Evolutionary conservation across 2,888 invertebrate species (phyloP).

Genomic region (Cosmia pyralina): DNA sequence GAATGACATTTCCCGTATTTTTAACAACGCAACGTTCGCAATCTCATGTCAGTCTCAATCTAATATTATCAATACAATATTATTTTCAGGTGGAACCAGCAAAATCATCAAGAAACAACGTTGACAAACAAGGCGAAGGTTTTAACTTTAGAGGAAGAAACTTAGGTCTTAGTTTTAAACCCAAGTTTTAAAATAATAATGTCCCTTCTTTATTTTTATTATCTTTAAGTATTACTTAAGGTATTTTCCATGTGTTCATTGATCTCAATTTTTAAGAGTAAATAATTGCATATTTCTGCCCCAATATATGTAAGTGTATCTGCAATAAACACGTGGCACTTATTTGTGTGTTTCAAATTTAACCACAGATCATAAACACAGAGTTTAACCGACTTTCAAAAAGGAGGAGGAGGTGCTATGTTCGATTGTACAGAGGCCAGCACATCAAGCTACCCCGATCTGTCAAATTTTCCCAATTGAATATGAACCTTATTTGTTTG

Average conservation of each 20-base stretch:
- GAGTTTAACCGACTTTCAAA: background rate
- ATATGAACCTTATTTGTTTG: no score
- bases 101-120: constrained; percentile 76
- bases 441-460: no score
- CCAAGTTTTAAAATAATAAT: constrained; percentile 79
- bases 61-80: no score
- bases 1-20: no score
- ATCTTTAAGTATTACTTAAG: constrained; percentile 16
- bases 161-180: constrained; percentile 78
- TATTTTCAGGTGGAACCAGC: constrained; percentile 83
- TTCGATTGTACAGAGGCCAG: no score
- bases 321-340: constrained; percentile 76
- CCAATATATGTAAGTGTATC: constrained; percentile 75
- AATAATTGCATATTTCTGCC: constrained; percentile 71
- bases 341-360: background rate
- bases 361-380: no score
- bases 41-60: no score
- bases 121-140: constrained; percentile 74
- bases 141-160: constrained; percentile 80
- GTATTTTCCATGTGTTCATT: constrained; percentile 74
- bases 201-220: background rate
- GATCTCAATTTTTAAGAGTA: constrained; percentile 58
- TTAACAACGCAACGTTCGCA: no score
- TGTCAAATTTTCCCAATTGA: no score
- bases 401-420: no score